These are phyloP conservation scores for Periparus ater DNA, from an alignment of 2,797 vertebrate species.

Conservation along the genomic window DNA sequence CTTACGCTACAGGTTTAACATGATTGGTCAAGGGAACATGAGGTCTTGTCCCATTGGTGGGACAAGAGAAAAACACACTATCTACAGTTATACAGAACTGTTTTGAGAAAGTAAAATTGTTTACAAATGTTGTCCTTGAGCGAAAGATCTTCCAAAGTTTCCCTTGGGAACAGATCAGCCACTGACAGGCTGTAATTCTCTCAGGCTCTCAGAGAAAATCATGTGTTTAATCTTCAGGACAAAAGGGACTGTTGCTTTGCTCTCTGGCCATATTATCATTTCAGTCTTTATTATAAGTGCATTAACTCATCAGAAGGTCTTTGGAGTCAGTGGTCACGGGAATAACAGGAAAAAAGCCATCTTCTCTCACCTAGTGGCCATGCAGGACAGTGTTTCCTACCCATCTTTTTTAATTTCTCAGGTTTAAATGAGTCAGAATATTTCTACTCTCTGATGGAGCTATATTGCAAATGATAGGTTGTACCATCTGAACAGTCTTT, in stretches of 20 bases:
- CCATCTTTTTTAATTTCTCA: not conserved
- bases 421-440: not conserved
- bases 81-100: too few species aligned
- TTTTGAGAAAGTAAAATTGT: too few species aligned
- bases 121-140: too few species aligned
- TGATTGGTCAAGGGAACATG: too few species aligned
- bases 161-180: too few species aligned
- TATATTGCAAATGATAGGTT: not conserved
- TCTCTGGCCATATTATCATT: not conserved
- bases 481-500: not conserved
- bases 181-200: too few species aligned
- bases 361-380: not conserved
- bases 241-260: not conserved
- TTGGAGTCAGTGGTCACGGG: not conserved
- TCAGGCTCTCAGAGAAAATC: too few species aligned
- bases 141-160: too few species aligned
- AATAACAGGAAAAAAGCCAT: not conserved
- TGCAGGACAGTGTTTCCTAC: not conserved
- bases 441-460: not conserved
- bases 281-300: not conserved
- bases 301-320: not conserved
- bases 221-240: not conserved
- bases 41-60: too few species aligned
- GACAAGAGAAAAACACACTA: too few species aligned
- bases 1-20: too few species aligned